A percentile compares a stretch with the other conserved stretches of the same genome.
phyloP scores from a whole-genome alignment of 2,888 invertebrate species.

The Aradus depressus region DNA sequence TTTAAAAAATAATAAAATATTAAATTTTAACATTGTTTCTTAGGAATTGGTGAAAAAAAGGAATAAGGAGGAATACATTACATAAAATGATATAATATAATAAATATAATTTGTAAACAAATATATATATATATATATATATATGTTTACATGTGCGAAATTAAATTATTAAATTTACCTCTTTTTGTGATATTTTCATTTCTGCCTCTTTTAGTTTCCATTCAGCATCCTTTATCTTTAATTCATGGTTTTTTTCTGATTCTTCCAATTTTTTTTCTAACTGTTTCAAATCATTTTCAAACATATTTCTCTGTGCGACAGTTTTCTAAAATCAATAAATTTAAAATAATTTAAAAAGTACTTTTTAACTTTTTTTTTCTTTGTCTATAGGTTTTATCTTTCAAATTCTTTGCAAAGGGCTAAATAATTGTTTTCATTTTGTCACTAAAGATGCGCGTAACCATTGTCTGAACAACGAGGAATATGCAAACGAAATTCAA shows the following conservation, averaged over 20 bases:
- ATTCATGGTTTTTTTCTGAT: conserved; percentile 5
- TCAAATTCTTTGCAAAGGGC: background rate
- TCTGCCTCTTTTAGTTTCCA: conserved; percentile 9
- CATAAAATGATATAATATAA: too few species aligned
- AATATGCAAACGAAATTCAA: too few species aligned
- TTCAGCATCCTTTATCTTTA: conserved; percentile 3
- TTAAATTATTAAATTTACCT: background rate
- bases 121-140: background rate
- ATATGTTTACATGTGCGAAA: background rate
- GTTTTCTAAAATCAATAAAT: background rate
- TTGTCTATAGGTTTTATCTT: background rate
- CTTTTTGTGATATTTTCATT: background rate
- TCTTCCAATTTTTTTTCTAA: conserved; percentile 1
- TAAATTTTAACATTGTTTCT: too few species aligned
- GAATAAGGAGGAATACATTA: too few species aligned
- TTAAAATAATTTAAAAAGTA: background rate
- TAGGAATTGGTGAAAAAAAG: too few species aligned
- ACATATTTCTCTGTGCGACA: background rate
- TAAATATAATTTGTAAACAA: too few species aligned
- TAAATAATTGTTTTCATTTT: too few species aligned
- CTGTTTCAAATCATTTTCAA: conserved; percentile 5
- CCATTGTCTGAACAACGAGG: too few species aligned
- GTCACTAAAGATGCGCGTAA: too few species aligned
- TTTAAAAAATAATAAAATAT: too few species aligned
- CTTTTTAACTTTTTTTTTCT: background rate